phyloP scores from a whole-genome alignment of 92 coral and sea anemone genomes.

The Zoanthus gigantus region DNA sequence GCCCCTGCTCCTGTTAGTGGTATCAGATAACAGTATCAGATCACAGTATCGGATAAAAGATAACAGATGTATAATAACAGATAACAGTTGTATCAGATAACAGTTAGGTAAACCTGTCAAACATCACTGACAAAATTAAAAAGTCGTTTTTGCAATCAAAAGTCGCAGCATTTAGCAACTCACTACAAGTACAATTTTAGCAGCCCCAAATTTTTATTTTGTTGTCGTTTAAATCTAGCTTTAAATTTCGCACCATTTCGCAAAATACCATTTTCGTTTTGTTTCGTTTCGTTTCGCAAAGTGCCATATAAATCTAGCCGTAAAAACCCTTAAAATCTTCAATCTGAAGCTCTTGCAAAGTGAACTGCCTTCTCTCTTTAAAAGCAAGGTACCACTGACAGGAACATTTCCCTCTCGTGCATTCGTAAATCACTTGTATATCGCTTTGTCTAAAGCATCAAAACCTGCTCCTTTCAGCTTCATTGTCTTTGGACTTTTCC shows the following conservation, averaged over 20 bases:
- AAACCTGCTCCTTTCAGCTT: slow-evolving; percentile 40
- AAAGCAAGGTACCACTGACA: slow-evolving; percentile 39
- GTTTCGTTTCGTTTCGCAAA: not conserved
- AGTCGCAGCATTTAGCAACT: no score
- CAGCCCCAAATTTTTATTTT: no score
- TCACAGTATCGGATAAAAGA: no score
- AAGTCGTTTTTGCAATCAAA: no score
- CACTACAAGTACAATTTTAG: not conserved
- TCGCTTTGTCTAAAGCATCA: slow-evolving; percentile 22
- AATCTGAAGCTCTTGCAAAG: slow-evolving; percentile 45
- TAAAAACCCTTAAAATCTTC: slow-evolving; percentile 29
- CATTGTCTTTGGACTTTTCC: slow-evolving; percentile 46
- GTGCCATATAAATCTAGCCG: not conserved
- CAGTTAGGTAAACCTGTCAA: no score
- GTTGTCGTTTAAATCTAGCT: no score
- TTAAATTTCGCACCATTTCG: no score
- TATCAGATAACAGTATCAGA: no score
- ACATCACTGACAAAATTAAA: no score
- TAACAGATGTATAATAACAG: no score
- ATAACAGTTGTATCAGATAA: no score
- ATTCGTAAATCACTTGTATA: slow-evolving; percentile 22
- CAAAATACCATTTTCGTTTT: not conserved
- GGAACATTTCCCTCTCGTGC: slow-evolving; percentile 23
- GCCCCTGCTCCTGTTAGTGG: no score
- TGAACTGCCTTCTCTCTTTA: slow-evolving; percentile 18